These are phyloP conservation scores for Ips nitidus DNA, from an alignment of 1,140 invertebrate genomes.

Conservation along the genomic window DNA sequence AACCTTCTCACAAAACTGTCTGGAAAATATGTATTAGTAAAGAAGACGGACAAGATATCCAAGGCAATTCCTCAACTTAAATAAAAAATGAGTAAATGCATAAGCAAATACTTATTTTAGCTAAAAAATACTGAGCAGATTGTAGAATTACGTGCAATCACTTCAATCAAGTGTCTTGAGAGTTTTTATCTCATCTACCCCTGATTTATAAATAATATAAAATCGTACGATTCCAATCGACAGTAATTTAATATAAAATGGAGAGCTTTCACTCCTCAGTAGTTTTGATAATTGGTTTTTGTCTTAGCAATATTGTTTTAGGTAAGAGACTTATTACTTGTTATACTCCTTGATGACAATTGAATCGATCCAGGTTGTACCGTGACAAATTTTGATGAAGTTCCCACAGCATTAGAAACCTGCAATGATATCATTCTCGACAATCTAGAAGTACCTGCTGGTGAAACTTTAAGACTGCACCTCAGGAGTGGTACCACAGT, in stretches of 20 bases:
- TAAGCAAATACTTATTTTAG: conserved; percentile 1
- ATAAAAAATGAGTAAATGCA: neutral
- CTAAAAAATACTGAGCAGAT: neutral
- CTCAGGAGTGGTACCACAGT: conserved; percentile 7
- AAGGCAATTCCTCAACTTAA: neutral
- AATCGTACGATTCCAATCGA: neutral
- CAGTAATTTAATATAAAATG: neutral
- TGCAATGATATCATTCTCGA: conserved; percentile 15
- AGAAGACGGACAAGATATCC: neutral
- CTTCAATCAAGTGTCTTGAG: no score
- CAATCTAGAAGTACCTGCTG: conserved; percentile 20
- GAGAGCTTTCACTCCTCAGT: neutral
- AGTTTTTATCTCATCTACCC: neutral
- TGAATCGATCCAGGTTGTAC: conserved; percentile 2
- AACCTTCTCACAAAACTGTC: no score
- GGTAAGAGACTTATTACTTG: neutral
- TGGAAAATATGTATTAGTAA: no score
- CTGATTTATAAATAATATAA: neutral
- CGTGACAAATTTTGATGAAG: conserved; percentile 3
- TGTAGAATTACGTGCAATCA: no score
- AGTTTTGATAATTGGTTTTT: neutral
- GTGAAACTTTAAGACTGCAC: conserved; percentile 11
- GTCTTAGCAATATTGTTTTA: neutral
- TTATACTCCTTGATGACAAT: neutral
- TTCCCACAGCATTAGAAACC: conserved; percentile 1